Evolutionary conservation across 92 coral and sea anemone species (phyloP), one percentile per base, ranked within the genome.

Genomic region (Muricea muricata): DNA sequence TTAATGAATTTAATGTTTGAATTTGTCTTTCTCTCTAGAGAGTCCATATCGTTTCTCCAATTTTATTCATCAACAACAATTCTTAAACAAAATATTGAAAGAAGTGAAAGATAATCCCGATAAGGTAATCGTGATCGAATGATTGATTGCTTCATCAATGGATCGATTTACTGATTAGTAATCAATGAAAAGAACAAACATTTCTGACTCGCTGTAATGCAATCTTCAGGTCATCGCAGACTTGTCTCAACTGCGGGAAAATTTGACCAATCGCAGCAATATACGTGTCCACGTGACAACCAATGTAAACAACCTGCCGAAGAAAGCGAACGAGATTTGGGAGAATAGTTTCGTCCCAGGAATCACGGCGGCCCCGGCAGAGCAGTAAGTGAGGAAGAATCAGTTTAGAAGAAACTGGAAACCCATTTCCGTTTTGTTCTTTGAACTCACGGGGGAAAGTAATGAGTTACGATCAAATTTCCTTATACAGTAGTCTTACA

Each of bases 211-310:
- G 9, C 42, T 37, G 5, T 37, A 9, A 0, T n/a, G n/a, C n/a
- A n/a, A n/a, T n/a, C n/a, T n/a, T 73, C 88, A 95, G 98, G 92
- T 95, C 26, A 90, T 95, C 31, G 88, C 78, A 6, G 94, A 90
- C 39, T 83, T 95, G 17, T 91, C 88, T 65, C 82, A 71, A 30
- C 67, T 95, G 42, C 93, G 98, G 47, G 89, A 84, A 23, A 67
- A 82, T 6, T 88, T 95, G 41, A 93, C 98, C 33, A 89, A 84
- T 33, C 96, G 89, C 10, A 83, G 93, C 35, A 93, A 93, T 80
- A 39, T 95, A 37, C 94, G 94, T 30, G 93, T 95, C 14, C 97
- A 93, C 72, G 89, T 95, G 73, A 93, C 96, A 9, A 93, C 97
- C 8, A 93, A 95, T 76, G 94, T 92, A 42, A 88, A 77, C 30